These are phyloP conservation scores for Myotis davidii DNA, from an alignment of 2,113 vertebrate species.

Conservation along the genomic window DNA sequence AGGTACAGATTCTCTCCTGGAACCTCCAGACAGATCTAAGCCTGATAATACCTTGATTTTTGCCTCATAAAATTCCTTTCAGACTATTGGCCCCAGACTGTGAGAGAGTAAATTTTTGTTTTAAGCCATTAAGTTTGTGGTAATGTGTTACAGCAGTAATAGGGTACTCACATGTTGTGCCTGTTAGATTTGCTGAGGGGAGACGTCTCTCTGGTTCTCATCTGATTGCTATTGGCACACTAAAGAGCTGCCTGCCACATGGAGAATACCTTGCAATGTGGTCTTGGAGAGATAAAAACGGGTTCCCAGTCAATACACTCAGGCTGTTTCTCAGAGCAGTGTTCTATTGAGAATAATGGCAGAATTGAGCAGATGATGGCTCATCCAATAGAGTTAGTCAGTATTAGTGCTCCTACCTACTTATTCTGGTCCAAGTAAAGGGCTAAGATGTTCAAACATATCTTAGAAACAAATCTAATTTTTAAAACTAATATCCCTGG, in stretches of 20 bases:
- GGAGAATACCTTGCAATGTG: background rate
- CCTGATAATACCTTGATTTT: background rate
- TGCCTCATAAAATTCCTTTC: background rate
- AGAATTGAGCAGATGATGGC: background rate
- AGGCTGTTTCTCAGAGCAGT: conserved; percentile 72
- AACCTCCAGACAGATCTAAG: background rate
- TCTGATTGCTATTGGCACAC: background rate
- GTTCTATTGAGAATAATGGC: conserved; percentile 66
- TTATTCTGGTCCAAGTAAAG: background rate
- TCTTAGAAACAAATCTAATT: conserved; percentile 48
- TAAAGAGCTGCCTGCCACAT: background rate
- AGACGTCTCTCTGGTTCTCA: background rate
- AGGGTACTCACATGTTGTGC: background rate
- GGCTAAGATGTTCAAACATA: background rate
- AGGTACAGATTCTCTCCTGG: background rate
- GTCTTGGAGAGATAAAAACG: background rate
- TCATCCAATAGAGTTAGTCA: conserved; percentile 63
- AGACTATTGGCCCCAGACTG: background rate
- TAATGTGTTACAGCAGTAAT: background rate
- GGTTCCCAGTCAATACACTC: background rate
- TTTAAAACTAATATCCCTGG: background rate
- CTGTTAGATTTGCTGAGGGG: background rate
- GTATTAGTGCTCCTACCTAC: conserved; percentile 24
- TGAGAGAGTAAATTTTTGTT: background rate
- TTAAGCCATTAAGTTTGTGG: background rate